Evolutionary conservation across 1,140 invertebrate species (phyloP), one percentile per base, ranked within the genome.

Genomic region (Chrysomallon squamiferum): DNA sequence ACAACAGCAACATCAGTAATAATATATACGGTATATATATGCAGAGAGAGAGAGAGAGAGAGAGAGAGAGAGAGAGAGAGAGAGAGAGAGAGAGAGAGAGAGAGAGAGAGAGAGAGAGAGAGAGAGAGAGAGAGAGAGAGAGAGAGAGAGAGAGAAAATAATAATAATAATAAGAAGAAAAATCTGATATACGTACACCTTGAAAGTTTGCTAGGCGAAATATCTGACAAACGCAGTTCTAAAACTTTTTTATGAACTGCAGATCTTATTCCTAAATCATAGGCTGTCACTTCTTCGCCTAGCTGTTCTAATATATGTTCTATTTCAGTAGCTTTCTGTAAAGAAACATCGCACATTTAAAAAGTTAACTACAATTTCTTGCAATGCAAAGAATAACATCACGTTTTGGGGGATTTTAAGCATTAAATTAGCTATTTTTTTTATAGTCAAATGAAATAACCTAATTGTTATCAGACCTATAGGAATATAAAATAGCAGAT

Each of bases 161-260:
- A 58, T 59, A 50, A 41, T 59, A 41, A 33, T 60, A 7, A 54
- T 65, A 25, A 47, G 58, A 56, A 22, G 58, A 62, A 27, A 61
- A 66, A 20, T 58, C 35, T 18, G 60, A 58, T 11, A 54, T 38
- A 52, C 62, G 47, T 45, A 78, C 77, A 63, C 65, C 72, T 64
- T 22, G 77, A 79, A n/a, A 69, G 7, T 69, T 62, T 77, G 49
- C 73, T 77, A 3, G 75, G 77, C 9, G 77, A 79, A 25, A 68
- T 60, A 62, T 79, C 72, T 13, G 71, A 57, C 15, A 72, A 38
- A 38, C 68, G 43, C 3, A 79, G 66, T n/a, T 71, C 70, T 30
- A 76, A 54, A 33, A 79, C 62, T 49, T 71, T 72, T 59, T 74
- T 77, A 49, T 74, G 72, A 13, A 77, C 50, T 9, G 64, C 65